These are phyloP conservation scores for Rhynchotus rufescens DNA, from an alignment of 2,797 vertebrate species.

Conservation along the genomic window DNA sequence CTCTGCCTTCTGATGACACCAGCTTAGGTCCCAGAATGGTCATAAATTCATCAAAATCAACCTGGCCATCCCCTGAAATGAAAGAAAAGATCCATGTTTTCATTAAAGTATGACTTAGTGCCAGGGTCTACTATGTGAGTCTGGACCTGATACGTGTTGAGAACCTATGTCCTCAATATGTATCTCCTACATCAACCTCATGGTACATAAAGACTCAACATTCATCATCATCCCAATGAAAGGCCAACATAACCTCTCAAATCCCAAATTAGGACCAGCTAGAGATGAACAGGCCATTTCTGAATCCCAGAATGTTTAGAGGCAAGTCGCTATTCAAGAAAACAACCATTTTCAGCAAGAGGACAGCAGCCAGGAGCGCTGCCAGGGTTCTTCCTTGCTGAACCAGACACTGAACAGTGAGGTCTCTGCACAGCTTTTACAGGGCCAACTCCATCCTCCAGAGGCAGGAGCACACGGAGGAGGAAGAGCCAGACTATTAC, in stretches of 20 bases:
- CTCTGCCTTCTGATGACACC: constrained; percentile 92
- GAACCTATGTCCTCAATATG: rapidly evolving
- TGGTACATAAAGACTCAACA: background rate
- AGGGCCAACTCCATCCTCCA: background rate
- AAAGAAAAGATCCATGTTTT: background rate
- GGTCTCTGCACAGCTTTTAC: background rate
- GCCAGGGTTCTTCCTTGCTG: background rate
- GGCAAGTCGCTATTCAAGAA: background rate
- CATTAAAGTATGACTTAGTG: background rate
- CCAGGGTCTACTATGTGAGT: rapidly evolving
- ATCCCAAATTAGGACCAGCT: background rate
- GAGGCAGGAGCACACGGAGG: background rate
- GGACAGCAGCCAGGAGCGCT: background rate
- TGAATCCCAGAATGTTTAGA: background rate
- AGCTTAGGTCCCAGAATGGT: constrained; percentile 96
- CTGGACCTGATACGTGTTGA: background rate
- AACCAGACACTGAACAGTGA: background rate
- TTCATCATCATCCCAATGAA: background rate
- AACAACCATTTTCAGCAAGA: background rate
- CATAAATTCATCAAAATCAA: constrained; percentile 98
- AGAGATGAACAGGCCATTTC: background rate
- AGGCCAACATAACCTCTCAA: rapidly evolving
- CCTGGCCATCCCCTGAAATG: constrained; percentile 92
- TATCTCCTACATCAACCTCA: background rate
- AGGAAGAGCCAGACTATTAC: background rate